Conservation (phyloP, 2,888 invertebrate species). For the Thymelicus acteon region DNA sequence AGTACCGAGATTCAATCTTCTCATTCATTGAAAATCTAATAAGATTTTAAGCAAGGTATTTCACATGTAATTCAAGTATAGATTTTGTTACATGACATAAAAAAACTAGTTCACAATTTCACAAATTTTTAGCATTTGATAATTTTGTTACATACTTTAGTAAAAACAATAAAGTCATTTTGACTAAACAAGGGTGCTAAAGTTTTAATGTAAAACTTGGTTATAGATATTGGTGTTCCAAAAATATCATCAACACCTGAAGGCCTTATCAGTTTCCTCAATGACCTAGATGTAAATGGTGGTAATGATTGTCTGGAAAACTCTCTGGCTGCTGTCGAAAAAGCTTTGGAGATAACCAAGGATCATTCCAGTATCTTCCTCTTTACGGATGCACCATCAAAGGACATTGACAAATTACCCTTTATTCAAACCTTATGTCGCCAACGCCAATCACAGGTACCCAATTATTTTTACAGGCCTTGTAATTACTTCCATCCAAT, state of each 20-base stretch:
- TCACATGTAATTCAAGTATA: too few relatives aligned
- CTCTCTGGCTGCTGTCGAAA: slow-evolving; percentile 61
- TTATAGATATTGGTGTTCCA: slow-evolving; percentile 45
- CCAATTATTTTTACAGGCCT: not conserved
- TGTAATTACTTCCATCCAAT: too few relatives aligned
- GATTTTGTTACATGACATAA: too few relatives aligned
- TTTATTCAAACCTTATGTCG: slow-evolving; percentile 48
- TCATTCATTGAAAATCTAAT: too few relatives aligned
- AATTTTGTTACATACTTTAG: too few relatives aligned
- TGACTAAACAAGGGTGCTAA: too few relatives aligned
- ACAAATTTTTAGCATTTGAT: too few relatives aligned
- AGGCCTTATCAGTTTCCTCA: slow-evolving; percentile 39
- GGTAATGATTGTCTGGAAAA: slow-evolving; percentile 61
- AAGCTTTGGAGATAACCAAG: slow-evolving; percentile 55
- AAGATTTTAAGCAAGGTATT: too few relatives aligned
- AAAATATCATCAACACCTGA: slow-evolving; percentile 34
- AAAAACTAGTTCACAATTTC: too few relatives aligned
- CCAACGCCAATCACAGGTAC: slow-evolving; percentile 47
- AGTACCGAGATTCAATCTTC: too few relatives aligned
- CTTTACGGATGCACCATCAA: slow-evolving; percentile 66
- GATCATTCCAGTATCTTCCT: slow-evolving; percentile 58
- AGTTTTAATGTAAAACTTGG: too few relatives aligned
- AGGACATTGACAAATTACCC: slow-evolving; percentile 47
- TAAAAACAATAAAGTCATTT: too few relatives aligned
- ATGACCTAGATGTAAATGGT: slow-evolving; percentile 46